phyloP scores from a whole-genome alignment of 2,113 vertebrate genomes.

The Uria aalge region DNA sequence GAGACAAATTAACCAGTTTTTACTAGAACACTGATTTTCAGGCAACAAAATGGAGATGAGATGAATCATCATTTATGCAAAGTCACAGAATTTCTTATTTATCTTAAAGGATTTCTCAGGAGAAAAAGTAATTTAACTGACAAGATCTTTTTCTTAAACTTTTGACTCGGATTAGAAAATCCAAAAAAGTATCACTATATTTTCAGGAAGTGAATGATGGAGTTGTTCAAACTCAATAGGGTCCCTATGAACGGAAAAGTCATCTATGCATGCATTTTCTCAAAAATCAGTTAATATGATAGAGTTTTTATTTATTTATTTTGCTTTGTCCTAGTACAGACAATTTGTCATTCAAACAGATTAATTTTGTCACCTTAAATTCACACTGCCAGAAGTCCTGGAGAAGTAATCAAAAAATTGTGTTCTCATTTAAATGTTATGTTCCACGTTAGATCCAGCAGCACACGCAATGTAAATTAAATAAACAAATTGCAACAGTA shows the following conservation, averaged over 20 bases:
- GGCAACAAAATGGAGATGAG: neutral
- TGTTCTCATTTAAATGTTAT: neutral
- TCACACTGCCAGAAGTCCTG: neutral
- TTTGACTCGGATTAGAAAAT: neutral
- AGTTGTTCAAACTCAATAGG: rapidly evolving
- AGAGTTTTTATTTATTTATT: neutral
- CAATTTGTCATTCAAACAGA: neutral
- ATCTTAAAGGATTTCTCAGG: neutral
- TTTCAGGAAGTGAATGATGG: neutral
- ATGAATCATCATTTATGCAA: neutral
- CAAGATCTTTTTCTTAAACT: neutral
- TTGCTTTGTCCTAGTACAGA: neutral
- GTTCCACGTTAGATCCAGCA: neutral
- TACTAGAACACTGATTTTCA: neutral
- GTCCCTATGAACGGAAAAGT: neutral
- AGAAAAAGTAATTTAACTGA: neutral
- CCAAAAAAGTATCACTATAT: neutral
- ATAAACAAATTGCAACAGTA: neutral
- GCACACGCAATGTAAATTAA: neutral
- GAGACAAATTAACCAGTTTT: neutral
- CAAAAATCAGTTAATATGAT: neutral
- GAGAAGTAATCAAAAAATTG: neutral
- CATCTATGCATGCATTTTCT: neutral
- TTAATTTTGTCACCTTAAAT: conserved; percentile 13
- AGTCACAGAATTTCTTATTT: neutral